These are phyloP conservation scores for Heliothis virescens DNA, from an alignment of 1,140 invertebrate genomes.

Conservation along the genomic window DNA sequence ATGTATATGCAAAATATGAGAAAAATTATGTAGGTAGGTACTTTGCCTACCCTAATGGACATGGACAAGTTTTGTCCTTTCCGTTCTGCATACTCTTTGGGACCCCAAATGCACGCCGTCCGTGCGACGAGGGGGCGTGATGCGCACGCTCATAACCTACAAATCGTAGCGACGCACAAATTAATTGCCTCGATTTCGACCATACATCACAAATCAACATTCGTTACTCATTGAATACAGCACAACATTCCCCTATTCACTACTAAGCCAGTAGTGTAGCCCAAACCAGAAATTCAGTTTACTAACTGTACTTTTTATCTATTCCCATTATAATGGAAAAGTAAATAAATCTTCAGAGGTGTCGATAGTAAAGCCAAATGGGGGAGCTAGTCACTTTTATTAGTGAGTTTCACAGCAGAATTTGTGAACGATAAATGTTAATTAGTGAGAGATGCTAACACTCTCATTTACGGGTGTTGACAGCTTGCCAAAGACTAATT, in stretches of 20 bases:
- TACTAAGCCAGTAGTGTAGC: conserved; percentile 9
- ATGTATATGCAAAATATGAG: too few relatives aligned
- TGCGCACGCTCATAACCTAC: conserved; percentile 60
- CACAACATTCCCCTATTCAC: not conserved
- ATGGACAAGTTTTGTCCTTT: not conserved
- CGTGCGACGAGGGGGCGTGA: conserved; percentile 55
- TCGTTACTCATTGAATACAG: conserved; percentile 6
- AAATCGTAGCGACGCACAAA: conserved; percentile 50
- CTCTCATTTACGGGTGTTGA: conserved; percentile 53
- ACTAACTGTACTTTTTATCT: conserved; percentile 2
- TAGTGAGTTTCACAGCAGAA: conserved; percentile 55
- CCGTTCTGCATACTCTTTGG: conserved; percentile 45
- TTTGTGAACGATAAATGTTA: conserved; percentile 52
- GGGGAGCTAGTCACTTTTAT: conserved; percentile 65
- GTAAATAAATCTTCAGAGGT: conserved; percentile 67
- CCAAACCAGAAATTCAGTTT: conserved; percentile 5
- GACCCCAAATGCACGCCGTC: conserved; percentile 42
- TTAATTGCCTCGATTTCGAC: conserved; percentile 51
- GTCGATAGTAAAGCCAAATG: conserved; percentile 65
- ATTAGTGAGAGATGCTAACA: conserved; percentile 60
- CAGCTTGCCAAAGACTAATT: conserved; percentile 48
- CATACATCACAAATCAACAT: conserved; percentile 40
- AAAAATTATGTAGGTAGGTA: too few relatives aligned
- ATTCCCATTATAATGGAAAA: conserved; percentile 30
- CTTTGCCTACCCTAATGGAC: too few relatives aligned